Conservation (phyloP, 2,113 vertebrate species). For the Otolemur garnettii region DNA sequence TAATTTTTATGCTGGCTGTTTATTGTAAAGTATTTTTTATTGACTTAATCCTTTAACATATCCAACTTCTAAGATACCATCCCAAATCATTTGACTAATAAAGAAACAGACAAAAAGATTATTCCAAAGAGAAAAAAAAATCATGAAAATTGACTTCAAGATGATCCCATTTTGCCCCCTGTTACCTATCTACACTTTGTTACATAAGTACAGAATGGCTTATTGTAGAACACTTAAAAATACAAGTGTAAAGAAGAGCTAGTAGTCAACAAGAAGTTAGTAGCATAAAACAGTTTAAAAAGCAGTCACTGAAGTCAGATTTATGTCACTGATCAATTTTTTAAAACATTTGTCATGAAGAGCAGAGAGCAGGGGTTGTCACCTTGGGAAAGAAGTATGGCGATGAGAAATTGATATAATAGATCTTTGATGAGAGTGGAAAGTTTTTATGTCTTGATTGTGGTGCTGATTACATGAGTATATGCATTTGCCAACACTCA, state of each 20-base stretch:
- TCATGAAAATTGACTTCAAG: background rate
- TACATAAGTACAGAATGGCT: background rate
- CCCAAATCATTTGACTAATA: background rate
- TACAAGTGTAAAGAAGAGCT: background rate
- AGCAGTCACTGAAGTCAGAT: background rate
- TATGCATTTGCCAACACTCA: background rate
- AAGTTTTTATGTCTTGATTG: background rate
- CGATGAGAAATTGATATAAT: background rate
- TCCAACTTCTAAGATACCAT: background rate
- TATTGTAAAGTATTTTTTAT: background rate
- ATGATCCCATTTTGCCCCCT: background rate
- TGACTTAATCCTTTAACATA: conserved; percentile 19
- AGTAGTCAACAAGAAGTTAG: background rate
- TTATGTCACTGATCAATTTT: background rate
- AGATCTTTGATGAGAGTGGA: background rate
- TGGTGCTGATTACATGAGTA: background rate
- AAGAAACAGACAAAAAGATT: background rate
- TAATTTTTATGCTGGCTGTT: background rate
- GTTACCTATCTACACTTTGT: background rate
- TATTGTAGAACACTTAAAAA: background rate
- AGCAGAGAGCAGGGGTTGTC: background rate
- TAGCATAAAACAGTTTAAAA: background rate
- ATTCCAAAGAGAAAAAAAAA: background rate
- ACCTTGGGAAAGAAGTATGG: fast-evolving
- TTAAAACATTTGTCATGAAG: background rate